phyloP scores from a whole-genome alignment of 2,113 vertebrate species.

The human region DNA sequence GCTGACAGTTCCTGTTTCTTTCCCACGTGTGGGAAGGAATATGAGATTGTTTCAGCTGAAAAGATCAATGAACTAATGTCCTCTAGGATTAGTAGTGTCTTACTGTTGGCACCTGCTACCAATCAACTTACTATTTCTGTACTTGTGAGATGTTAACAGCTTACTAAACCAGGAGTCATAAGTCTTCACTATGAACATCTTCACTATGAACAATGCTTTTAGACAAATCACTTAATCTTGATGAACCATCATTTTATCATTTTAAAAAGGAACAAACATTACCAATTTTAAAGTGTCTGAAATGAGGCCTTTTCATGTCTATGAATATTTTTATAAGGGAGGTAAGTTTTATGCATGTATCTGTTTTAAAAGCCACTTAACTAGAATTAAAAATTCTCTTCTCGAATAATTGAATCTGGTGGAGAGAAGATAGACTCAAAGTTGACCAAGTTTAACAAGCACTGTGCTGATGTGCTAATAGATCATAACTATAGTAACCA shows the following conservation, averaged over 20 bases:
- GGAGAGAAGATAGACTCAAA: background rate
- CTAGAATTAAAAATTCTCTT: background rate
- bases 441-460: background rate
- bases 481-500: background rate
- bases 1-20: background rate
- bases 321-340: background rate
- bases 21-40: background rate
- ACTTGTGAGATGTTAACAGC: constrained; percentile 7
- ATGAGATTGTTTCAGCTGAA: background rate
- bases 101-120: constrained; percentile 35
- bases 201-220: constrained; percentile 42
- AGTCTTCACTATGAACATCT: constrained; percentile 30
- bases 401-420: background rate
- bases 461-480: background rate
- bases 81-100: constrained; percentile 48
- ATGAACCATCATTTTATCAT: constrained; percentile 41
- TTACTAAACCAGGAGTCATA: constrained; percentile 44
- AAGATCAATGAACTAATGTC: constrained; percentile 52
- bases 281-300: background rate
- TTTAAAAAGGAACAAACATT: constrained; percentile 21
- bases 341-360: background rate
- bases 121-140: constrained; percentile 57
- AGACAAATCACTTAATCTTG: constrained; percentile 40
- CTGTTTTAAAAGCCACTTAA: constrained; percentile 9
- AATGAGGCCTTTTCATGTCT: background rate